Evolutionary conservation across 1,140 invertebrate species (phyloP), one percentile per base, ranked within the genome.

Genomic region (Globodera ellingtonae): DNA sequence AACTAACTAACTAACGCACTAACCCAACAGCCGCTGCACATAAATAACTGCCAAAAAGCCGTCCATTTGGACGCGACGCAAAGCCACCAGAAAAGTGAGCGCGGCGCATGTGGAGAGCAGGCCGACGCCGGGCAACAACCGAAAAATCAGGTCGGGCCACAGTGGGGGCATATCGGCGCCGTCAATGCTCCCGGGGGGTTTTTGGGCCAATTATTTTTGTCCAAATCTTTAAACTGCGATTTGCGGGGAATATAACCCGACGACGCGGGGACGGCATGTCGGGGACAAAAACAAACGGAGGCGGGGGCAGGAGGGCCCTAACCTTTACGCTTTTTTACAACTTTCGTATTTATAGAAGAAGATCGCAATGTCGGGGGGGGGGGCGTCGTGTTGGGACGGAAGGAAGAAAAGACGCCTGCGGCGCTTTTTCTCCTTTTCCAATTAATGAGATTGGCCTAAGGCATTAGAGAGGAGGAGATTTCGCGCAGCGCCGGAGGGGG

Each of bases 391-490:
- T 2, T 59, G 10, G 56, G 56, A n/a, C 6, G 15, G 56, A n/a
- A 6, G 56, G 56, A 10, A 13, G 35, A 13, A 62, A 62, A 15
- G 10, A 7, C 50, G 44, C 59, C 50, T 21, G 10, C 24, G 21
- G 10, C 10, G 21, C 10, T 9, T 24, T 65, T 10, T 52, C n/a
- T 44, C 50, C 71, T 44, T 52, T 69, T n/a, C 67, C 48, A 79
- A 72, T 72, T 72, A 78, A 66, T 72, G 71, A 65, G 50, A 59
- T 79, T 79, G 71, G 72, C 35, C 50, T 24, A 35, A 46, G 18
- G 56, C 46, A 66, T 72, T 69, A 48, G 48, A 48, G 44, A 18
- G 18, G 46, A 52, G 66, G 46, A 52, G 66, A 72, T 70, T 70
- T 70, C 35, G 67, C 67, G 18, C 56, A 10, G 56, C 56, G 10